Percentiles rank a stretch among this genome's conserved stretches.
phyloP scores from a whole-genome alignment of 2,888 invertebrate genomes.

The Mesopsocus fuscifrons region DNA sequence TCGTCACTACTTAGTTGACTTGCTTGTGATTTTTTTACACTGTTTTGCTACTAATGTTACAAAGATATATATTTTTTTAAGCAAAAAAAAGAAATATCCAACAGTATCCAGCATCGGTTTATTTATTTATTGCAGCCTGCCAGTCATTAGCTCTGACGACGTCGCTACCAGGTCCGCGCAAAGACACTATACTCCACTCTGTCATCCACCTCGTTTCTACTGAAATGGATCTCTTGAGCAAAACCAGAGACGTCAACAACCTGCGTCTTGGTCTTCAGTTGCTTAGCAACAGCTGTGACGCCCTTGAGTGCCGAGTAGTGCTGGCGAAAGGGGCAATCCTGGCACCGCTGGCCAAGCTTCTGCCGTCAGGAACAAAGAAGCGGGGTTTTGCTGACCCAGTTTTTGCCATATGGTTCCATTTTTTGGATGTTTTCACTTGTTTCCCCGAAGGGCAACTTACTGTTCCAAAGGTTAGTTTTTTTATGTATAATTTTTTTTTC shows the following conservation, averaged over 20 bases:
- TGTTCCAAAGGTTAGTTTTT: background rate
- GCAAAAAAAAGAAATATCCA: no score
- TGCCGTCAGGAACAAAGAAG: background rate
- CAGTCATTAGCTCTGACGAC: background rate
- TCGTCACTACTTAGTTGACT: background rate
- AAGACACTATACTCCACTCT: background rate
- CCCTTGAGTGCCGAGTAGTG: background rate
- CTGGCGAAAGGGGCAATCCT: background rate
- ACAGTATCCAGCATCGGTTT: no score
- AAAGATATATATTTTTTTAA: background rate
- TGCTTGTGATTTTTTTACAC: background rate
- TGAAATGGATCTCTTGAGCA: constrained; percentile 1
- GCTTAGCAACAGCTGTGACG: constrained; percentile 1
- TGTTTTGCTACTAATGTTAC: background rate
- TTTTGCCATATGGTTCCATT: background rate
- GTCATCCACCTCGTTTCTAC: background rate
- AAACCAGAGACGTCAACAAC: background rate
- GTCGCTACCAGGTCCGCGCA: background rate
- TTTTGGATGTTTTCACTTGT: constrained; percentile 2
- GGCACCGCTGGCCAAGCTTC: background rate
- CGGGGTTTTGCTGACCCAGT: background rate
- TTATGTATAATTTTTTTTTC: background rate
- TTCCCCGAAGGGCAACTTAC: constrained; percentile 1
- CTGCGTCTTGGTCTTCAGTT: background rate
- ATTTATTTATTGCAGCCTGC: constrained; percentile 7